A percentile compares a stretch with the other conserved stretches of the same genome.
These are phyloP conservation scores for Mormyrus iriodes DNA, from an alignment of 2,113 vertebrate species.

Conservation along the genomic window DNA sequence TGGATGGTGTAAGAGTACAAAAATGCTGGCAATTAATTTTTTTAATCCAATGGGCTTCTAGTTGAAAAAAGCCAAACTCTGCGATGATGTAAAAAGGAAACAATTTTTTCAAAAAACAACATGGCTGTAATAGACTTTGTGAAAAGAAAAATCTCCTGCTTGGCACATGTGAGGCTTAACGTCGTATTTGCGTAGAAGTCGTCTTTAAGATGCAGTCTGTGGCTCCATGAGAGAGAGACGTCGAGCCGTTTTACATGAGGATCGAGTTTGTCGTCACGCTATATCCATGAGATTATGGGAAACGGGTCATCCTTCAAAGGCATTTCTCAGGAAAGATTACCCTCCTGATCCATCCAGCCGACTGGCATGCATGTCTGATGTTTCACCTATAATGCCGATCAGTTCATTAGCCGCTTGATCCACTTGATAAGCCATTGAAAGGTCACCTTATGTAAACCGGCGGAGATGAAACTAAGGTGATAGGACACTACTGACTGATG, in stretches of 20 bases:
- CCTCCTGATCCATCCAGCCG: neutral
- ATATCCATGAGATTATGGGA: conserved; percentile 3
- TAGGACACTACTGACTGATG: neutral
- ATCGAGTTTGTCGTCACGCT: neutral
- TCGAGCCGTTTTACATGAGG: neutral
- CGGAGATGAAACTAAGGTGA: neutral
- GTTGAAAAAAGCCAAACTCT: neutral
- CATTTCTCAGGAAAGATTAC: neutral
- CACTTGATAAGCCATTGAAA: neutral
- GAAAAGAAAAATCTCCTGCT: neutral
- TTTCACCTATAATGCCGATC: neutral
- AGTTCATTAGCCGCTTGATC: conserved; percentile 8
- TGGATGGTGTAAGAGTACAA: neutral
- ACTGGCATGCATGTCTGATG: neutral
- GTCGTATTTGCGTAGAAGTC: neutral
- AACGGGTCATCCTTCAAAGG: neutral
- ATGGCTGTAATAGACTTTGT: neutral
- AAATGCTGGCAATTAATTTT: neutral
- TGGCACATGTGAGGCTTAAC: neutral
- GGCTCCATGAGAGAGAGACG: neutral
- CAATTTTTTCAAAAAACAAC: neutral
- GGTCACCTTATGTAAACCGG: neutral
- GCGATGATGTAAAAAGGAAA: neutral
- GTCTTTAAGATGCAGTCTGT: neutral
- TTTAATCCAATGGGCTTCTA: neutral